These are phyloP conservation scores for Stenodema calcarata DNA, from an alignment of 2,888 invertebrate species.

Conservation along the genomic window DNA sequence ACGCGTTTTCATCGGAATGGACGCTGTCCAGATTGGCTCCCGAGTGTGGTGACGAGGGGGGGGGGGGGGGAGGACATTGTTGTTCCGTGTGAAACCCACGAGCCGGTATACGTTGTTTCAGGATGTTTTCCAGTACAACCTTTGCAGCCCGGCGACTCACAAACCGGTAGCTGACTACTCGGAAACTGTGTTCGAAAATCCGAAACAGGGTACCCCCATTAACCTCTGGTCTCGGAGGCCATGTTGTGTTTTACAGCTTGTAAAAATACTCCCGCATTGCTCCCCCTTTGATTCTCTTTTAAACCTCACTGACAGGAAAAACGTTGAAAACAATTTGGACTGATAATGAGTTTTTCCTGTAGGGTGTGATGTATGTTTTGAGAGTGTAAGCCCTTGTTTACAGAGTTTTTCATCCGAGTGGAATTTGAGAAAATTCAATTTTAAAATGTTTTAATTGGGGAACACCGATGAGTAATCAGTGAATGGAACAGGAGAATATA, in stretches of 20 bases:
- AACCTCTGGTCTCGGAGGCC: neutral
- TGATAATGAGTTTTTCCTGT: slow-evolving; percentile 37
- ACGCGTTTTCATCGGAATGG: slow-evolving; percentile 28
- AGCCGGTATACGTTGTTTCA: neutral
- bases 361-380: slow-evolving; percentile 19
- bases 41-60: no score
- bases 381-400: slow-evolving; percentile 27
- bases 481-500: neutral
- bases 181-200: slow-evolving; percentile 20
- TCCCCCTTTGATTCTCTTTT: neutral
- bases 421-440: slow-evolving; percentile 11
- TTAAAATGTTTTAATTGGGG: slow-evolving; percentile 6
- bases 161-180: neutral
- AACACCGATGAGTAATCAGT: neutral
- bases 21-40: slow-evolving; percentile 31
- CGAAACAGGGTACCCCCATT: slow-evolving; percentile 30
- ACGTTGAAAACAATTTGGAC: neutral
- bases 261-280: slow-evolving; percentile 14
- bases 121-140: neutral
- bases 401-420: neutral
- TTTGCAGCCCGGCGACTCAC: neutral
- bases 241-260: slow-evolving; percentile 26
- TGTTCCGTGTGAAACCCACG: neutral
- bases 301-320: slow-evolving; percentile 16
- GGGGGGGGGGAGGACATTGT: neutral